Evolutionary conservation across 1,140 invertebrate species (phyloP).

Genomic region (Drosophila orosa): DNA sequence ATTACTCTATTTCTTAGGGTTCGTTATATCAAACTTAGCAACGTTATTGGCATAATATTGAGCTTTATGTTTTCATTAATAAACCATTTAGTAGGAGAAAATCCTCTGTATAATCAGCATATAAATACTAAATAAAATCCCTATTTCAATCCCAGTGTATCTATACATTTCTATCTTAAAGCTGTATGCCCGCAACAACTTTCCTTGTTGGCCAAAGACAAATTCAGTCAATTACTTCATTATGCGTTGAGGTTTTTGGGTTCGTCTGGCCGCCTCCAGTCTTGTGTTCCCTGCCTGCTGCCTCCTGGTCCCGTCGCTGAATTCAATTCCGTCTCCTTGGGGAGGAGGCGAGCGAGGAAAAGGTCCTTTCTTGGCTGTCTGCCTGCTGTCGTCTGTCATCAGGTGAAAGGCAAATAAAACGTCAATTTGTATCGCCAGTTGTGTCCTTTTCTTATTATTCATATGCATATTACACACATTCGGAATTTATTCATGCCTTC

Average conservation of each 20-base stretch:
- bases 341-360: not conserved
- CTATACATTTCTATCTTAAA: slow-evolving; percentile 60
- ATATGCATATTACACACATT: slow-evolving; percentile 76
- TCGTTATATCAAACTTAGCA: too few species aligned
- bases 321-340: slow-evolving; percentile 7
- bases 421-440: slow-evolving; percentile 78
- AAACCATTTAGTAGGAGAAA: too few species aligned
- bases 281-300: not conserved
- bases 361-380: slow-evolving; percentile 37
- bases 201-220: slow-evolving; percentile 54
- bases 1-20: too few species aligned
- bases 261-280: slow-evolving; percentile 9
- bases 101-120: too few species aligned
- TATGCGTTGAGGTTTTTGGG: slow-evolving; percentile 58
- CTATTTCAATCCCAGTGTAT: not conserved
- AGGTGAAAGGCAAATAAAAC: slow-evolving; percentile 82
- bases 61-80: too few species aligned
- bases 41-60: too few species aligned
- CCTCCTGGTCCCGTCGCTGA: not conserved
- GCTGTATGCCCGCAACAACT: slow-evolving; percentile 26
- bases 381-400: slow-evolving; percentile 64
- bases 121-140: too few species aligned
- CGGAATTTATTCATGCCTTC: slow-evolving; percentile 63
- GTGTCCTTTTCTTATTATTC: slow-evolving; percentile 77
- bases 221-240: slow-evolving; percentile 73